Evolutionary conservation across 2,888 invertebrate genomes (phyloP).

Genomic region (Tanytarsus gracilentus): DNA sequence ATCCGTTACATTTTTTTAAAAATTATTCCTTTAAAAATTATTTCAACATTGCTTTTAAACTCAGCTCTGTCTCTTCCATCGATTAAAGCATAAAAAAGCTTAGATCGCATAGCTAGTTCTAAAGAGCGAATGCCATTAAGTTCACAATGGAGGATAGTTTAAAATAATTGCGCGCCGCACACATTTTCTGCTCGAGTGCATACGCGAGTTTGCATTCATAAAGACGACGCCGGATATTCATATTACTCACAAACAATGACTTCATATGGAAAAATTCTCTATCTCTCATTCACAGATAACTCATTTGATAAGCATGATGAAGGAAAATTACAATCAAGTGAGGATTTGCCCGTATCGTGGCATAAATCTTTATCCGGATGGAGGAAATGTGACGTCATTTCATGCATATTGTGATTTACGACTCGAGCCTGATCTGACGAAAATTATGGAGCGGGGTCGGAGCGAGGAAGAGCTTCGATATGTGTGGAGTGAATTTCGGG

Average conservation of each 20-base stretch:
- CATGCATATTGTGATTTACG: conserved; percentile 51
- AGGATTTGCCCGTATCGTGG: conserved; percentile 58
- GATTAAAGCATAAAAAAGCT: too few species aligned
- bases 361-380: conserved; percentile 29
- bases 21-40: too few species aligned
- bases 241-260: background rate
- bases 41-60: too few species aligned
- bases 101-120: too few species aligned
- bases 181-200: conserved; percentile 10
- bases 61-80: too few species aligned
- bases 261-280: background rate
- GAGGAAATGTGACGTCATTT: conserved; percentile 35
- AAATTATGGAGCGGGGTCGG: conserved; percentile 58
- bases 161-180: background rate
- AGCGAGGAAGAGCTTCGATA: conserved; percentile 66
- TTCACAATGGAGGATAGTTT: too few species aligned
- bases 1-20: too few species aligned
- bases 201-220: background rate
- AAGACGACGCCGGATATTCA: conserved; percentile 1
- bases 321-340: conserved; percentile 62
- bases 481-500: conserved; percentile 74
- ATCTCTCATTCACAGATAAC: conserved; percentile 37
- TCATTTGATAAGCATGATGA: conserved; percentile 66
- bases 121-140: too few species aligned
- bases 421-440: conserved; percentile 53